Evolutionary conservation across 2,888 invertebrate genomes (phyloP).

Genomic region (Adineta ricciae): DNA sequence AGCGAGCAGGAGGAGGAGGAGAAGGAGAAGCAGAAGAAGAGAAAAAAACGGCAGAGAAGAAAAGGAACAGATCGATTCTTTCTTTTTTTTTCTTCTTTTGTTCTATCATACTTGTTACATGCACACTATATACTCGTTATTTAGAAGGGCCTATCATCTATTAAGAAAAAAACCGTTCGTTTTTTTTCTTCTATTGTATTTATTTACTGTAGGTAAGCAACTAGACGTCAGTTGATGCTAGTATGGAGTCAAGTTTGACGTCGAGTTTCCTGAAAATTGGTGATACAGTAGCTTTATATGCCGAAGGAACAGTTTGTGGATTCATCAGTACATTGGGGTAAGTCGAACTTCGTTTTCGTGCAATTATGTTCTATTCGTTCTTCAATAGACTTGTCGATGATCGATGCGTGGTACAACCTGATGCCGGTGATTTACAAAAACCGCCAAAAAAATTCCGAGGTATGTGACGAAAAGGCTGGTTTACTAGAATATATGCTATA

Average conservation of each 20-base stretch:
- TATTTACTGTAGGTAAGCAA: background rate
- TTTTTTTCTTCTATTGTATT: background rate
- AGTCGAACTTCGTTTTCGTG: conserved; percentile 40
- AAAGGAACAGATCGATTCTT: background rate
- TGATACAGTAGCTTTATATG: conserved; percentile 93
- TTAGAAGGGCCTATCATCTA: background rate
- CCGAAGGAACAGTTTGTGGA: conserved; percentile 75
- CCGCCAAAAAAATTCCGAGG: conserved; percentile 98
- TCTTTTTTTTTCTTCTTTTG: background rate
- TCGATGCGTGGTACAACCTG: conserved; percentile 94
- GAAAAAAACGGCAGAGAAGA: background rate
- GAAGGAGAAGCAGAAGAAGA: background rate
- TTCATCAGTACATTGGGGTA: conserved; percentile 96
- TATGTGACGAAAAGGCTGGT: too few species aligned
- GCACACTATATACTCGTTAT: background rate
- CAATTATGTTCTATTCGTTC: conserved; percentile 38
- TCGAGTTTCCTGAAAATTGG: conserved; percentile 85
- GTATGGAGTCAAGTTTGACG: conserved; percentile 1
- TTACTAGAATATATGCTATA: too few species aligned
- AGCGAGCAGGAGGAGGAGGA: background rate
- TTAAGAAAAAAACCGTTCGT: background rate
- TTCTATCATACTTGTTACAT: background rate
- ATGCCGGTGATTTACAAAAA: conserved; percentile 80
- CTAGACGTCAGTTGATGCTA: background rate
- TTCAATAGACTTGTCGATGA: conserved; percentile 82